These are phyloP conservation scores for Cheilosia pagana DNA, from an alignment of 2,888 invertebrate genomes.

Conservation along the genomic window DNA sequence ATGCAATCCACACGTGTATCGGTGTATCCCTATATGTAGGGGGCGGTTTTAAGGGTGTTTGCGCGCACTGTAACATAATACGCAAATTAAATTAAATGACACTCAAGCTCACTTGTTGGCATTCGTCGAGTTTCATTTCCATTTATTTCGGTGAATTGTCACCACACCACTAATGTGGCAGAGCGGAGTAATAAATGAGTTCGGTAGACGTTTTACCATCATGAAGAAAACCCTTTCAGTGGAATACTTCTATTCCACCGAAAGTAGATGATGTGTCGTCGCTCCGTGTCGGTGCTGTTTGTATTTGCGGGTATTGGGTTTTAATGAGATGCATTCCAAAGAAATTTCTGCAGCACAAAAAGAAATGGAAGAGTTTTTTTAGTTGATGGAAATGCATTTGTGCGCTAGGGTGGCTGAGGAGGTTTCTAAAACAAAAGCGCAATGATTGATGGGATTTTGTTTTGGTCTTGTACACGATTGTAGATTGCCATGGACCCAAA, in stretches of 20 bases:
- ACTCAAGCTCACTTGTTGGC: slow-evolving; percentile 72
- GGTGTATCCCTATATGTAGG: no score
- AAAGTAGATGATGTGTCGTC: slow-evolving; percentile 37
- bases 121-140: slow-evolving; percentile 69
- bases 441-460: neutral
- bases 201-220: slow-evolving; percentile 3
- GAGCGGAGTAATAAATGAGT: slow-evolving; percentile 65
- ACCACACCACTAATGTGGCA: slow-evolving; percentile 67
- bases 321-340: slow-evolving; percentile 44
- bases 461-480: no score
- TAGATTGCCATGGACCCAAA: no score
- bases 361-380: slow-evolving; percentile 11
- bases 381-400: slow-evolving; percentile 16
- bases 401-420: neutral
- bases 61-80: slow-evolving; percentile 50
- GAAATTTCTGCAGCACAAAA: slow-evolving; percentile 4
- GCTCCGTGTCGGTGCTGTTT: neutral
- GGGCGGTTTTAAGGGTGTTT: slow-evolving; percentile 24
- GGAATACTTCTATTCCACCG: slow-evolving; percentile 56
- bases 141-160: slow-evolving; percentile 67
- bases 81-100: slow-evolving; percentile 74
- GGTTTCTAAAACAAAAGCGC: neutral
- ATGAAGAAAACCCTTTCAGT: slow-evolving; percentile 36
- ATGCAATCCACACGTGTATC: slow-evolving; percentile 51
- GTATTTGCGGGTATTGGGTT: slow-evolving; percentile 7